Conservation (phyloP, 2,113 vertebrate species). For the Pteropus alecto region DNA sequence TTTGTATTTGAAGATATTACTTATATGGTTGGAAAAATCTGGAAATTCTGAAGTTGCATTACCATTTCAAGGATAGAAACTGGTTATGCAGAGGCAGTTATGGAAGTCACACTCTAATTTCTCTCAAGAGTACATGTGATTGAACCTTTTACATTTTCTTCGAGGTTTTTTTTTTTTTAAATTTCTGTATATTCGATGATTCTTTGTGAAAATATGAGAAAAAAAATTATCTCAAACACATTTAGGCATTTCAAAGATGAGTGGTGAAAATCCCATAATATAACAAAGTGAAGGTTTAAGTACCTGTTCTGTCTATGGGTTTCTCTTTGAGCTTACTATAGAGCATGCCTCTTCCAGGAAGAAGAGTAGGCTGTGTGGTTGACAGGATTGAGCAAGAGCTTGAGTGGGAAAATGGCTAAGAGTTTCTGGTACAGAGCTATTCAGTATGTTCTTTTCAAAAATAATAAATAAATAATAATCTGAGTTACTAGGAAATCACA, state of each 20-base stretch:
- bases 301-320: neutral
- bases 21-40: neutral
- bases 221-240: neutral
- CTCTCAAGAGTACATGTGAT: neutral
- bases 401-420: neutral
- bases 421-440: neutral
- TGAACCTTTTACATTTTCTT: neutral
- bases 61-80: neutral
- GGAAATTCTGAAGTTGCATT: neutral
- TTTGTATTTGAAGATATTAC: neutral
- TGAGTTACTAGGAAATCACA: neutral
- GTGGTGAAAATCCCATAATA: neutral
- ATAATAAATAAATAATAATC: neutral
- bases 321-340: neutral
- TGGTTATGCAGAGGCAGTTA: neutral
- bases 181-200: neutral
- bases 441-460: neutral
- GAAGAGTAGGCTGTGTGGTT: neutral
- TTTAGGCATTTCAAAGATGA: neutral
- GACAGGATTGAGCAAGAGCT: neutral
- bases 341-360: no score
- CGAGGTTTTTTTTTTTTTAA: fast-evolving
- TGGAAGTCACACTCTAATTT: neutral
- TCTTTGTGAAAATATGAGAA: neutral
- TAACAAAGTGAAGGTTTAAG: neutral